These are phyloP conservation scores for Aphodius granarius DNA, from an alignment of 2,888 invertebrate species.

Conservation along the genomic window DNA sequence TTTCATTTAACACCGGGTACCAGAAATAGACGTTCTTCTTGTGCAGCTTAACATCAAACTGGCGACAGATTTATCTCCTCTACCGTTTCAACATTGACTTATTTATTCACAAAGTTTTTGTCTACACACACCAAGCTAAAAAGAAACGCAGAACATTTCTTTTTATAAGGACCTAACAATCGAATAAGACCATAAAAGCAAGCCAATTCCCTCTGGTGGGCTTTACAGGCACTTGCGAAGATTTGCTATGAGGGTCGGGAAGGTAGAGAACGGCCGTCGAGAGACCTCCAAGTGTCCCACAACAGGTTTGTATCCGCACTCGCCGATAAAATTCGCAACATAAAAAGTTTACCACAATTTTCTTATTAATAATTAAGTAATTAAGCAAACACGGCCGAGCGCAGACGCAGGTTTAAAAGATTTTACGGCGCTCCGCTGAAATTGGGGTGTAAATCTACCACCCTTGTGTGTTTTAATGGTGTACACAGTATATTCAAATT, in stretches of 20 bases:
- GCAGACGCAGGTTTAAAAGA: background rate
- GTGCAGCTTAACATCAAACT: background rate
- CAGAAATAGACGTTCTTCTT: constrained; percentile 19
- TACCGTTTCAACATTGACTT: background rate
- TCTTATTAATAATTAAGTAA: constrained; percentile 25
- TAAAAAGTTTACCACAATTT: constrained; percentile 5
- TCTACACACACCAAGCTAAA: background rate
- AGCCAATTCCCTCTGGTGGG: constrained; percentile 52
- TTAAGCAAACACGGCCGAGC: constrained; percentile 18
- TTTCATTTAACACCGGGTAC: constrained; percentile 22
- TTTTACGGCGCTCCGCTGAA: background rate
- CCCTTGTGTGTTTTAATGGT: background rate
- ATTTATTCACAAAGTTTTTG: background rate
- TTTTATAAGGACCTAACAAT: background rate
- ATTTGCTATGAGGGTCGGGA: constrained; percentile 51
- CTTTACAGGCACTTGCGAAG: constrained; percentile 50
- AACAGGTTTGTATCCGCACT: constrained; percentile 49
- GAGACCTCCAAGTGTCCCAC: constrained; percentile 45
- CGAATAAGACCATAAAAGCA: background rate
- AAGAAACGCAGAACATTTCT: background rate
- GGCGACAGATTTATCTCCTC: constrained; percentile 20
- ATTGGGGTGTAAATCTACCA: background rate
- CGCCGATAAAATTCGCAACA: constrained; percentile 20
- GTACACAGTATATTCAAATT: background rate
- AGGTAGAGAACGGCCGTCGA: constrained; percentile 50